Evolutionary conservation across 2,888 invertebrate species (phyloP), one percentile per base, ranked within the genome.

Genomic region (Leptopilina drosophilae): DNA sequence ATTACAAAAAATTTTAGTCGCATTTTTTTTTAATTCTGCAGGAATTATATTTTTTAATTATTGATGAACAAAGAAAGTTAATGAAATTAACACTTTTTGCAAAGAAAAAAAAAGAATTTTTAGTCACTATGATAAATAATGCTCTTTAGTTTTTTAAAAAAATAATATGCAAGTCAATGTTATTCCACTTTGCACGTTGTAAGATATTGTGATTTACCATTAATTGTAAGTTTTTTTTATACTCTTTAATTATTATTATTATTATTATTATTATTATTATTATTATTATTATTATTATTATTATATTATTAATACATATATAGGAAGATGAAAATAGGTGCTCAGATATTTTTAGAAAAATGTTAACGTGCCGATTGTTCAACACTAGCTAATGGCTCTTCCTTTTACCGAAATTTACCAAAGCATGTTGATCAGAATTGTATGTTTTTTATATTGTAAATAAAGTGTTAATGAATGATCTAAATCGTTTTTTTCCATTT

Each of bases 71-170:
- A 62, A 62, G 7, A 9, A 62, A 62, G 62, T 62, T 62, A 62
- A 20, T 62, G 62, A 15, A 62, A 20, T 62, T 20, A 62, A 62
- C 40, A 40, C 64, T 56, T 33, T 14, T 33, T 53, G 33, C n/a
- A 33, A 56, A n/a, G 14, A 42, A 66, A 20, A 42, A 66, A 77
- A 33, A 33, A 33, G 2, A 33, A 33, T 33, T 33, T 77, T 20
- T 49, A 77, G 65, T 62, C 64, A 64, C 77, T 79, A 75, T 73
- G 33, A 73, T 76, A 81, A 64, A 66, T 81, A 64, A 66, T 81
- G 46, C 62, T 56, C 14, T 20, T n/a, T 64, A 42, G 40, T 53
- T 53, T 76, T 77, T 78, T 42, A 42, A 80, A 80, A 42, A 80
- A 80, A 33, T 76, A 77, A 12, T 33, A 79, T 14, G 49, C 40